phyloP scores from a whole-genome alignment of 2,888 invertebrate genomes.

The Acanthosoma haemorrhoidale region DNA sequence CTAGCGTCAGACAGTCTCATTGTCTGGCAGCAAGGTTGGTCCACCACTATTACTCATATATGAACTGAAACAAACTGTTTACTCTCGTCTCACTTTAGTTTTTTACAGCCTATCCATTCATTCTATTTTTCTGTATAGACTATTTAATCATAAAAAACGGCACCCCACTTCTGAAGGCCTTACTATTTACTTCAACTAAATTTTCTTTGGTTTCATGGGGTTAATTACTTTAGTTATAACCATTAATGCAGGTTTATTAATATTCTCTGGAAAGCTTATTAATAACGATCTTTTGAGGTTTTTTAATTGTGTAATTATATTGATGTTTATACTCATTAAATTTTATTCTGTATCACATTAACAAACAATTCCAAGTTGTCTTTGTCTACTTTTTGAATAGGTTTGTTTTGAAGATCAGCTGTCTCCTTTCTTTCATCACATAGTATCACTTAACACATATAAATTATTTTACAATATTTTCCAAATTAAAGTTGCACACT shows the following conservation, averaged over 20 bases:
- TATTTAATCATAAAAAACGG: no score
- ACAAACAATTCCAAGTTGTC: not conserved
- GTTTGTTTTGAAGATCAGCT: conserved; percentile 16
- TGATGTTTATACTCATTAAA: no score
- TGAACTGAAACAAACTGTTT: not conserved
- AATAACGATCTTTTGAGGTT: no score
- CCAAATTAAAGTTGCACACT: conserved; percentile 7
- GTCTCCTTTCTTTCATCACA: conserved; percentile 1
- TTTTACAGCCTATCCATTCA: no score
- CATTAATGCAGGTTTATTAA: not conserved
- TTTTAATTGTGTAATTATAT: no score
- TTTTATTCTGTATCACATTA: not conserved
- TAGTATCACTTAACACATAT: conserved; percentile 2
- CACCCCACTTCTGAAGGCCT: no score
- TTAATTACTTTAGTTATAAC: not conserved
- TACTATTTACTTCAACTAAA: no score
- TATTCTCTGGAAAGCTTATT: no score
- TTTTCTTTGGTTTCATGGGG: not conserved
- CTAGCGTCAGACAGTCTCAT: conserved; percentile 1
- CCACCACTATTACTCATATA: not conserved
- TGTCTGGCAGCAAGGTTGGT: conserved; percentile 9
- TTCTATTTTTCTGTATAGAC: no score
- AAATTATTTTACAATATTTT: conserved; percentile 2
- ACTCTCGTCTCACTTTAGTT: no score
- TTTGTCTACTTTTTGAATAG: not conserved